phyloP scores from a whole-genome alignment of 1,140 invertebrate species.

The Drosophila grimshawi region DNA sequence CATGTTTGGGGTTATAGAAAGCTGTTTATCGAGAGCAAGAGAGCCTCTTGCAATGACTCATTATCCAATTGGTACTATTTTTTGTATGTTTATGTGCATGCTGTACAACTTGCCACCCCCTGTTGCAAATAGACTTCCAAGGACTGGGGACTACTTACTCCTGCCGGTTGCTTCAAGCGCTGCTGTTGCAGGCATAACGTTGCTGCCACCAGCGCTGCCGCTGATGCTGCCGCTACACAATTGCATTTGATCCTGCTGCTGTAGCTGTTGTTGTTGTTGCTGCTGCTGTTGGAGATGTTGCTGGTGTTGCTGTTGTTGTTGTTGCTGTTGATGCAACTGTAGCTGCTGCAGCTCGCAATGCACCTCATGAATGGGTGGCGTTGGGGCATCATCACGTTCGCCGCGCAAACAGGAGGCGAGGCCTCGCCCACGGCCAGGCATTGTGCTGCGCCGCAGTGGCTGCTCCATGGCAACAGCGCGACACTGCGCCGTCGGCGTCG shows the following conservation, averaged over 20 bases:
- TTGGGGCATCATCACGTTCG: slow-evolving; percentile 79
- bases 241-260: slow-evolving; percentile 31
- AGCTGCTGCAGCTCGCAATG: slow-evolving; percentile 69
- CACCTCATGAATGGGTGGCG: slow-evolving; percentile 69
- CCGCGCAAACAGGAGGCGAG: slow-evolving; percentile 81
- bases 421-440: slow-evolving; percentile 73
- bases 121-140: too few relatives aligned
- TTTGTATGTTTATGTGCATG: too few relatives aligned
- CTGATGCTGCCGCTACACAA: slow-evolving; percentile 18
- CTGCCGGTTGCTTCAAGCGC: slow-evolving; percentile 66
- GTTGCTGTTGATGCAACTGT: slow-evolving; percentile 63
- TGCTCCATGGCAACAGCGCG: slow-evolving; percentile 45
- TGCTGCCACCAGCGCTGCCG: slow-evolving; percentile 28
- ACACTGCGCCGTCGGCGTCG: slow-evolving; percentile 19
- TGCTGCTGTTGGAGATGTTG: slow-evolving; percentile 32
- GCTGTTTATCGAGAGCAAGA: too few relatives aligned
- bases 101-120: too few relatives aligned
- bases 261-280: slow-evolving; percentile 16
- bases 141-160: slow-evolving; percentile 63
- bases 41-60: too few relatives aligned
- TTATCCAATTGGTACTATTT: too few relatives aligned
- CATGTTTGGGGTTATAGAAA: too few relatives aligned
- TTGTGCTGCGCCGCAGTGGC: slow-evolving; percentile 67
- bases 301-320: slow-evolving; percentile 41
- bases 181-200: slow-evolving; percentile 26